phyloP scores from a whole-genome alignment of 2,888 invertebrate genomes.

The Euproctis similis region DNA sequence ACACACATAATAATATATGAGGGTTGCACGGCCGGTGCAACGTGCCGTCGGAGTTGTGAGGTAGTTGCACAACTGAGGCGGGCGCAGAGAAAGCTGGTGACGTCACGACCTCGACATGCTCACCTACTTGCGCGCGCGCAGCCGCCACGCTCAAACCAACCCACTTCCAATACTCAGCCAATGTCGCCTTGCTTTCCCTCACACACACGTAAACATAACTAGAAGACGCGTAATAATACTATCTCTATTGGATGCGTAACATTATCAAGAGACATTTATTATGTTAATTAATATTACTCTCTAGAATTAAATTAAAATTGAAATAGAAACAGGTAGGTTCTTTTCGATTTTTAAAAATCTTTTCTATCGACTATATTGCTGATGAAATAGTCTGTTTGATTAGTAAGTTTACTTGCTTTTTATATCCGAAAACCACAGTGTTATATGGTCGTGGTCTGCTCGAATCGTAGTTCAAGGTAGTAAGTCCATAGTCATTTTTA shows the following conservation, averaged over 20 bases:
- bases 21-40: conserved; percentile 19
- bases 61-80: conserved; percentile 62
- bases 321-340: too few relatives aligned
- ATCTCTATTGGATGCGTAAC: conserved; percentile 22
- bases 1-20: conserved; percentile 11
- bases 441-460: too few relatives aligned
- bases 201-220: conserved; percentile 26
- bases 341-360: too few relatives aligned
- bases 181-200: conserved; percentile 58
- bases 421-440: too few relatives aligned
- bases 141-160: conserved; percentile 42
- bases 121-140: conserved; percentile 62
- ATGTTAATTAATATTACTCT: too few relatives aligned
- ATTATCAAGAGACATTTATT: conserved; percentile 9
- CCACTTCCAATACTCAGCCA: conserved; percentile 56
- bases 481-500: too few relatives aligned
- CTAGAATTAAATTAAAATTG: too few relatives aligned
- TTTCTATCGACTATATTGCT: too few relatives aligned
- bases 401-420: too few relatives aligned
- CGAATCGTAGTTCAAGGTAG: too few relatives aligned
- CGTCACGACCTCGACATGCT: conserved; percentile 75
- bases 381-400: too few relatives aligned
- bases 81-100: conserved; percentile 70
- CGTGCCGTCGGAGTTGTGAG: conserved; percentile 21
- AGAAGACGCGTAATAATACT: conserved; percentile 20